Evolutionary conservation across 2,113 vertebrate species (phyloP), one percentile per base, ranked within the genome.

Genomic region (Oreotrochilus melanogaster): DNA sequence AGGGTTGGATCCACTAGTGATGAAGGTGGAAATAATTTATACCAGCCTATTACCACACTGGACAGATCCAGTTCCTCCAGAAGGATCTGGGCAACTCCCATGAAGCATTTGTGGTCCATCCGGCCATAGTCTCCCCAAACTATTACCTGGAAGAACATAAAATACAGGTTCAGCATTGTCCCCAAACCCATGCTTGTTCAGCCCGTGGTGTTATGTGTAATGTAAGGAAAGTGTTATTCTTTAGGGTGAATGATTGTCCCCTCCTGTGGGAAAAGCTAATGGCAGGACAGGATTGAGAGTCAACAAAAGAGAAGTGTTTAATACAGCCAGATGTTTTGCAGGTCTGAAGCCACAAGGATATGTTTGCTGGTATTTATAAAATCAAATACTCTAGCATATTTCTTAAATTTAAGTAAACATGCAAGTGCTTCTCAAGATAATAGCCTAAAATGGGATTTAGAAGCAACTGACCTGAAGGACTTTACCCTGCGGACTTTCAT

Each of bases 31-130:
- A 99, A 99, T 96, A 99, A 98, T 97, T 99, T 99, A 97, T 99
- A 99, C 99, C 99, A 99, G 98, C 99, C 99, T 91, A 99, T 99
- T 92, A 99, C 99, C 97, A 99, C 99, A 95, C 99, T 99, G 95
- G 99, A 99, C 86, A 99, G 98, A 97, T 99, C 99, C 78, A 99
- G 98, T 95, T 99, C 99, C 98, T 99, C 99, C 98, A 99, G 73
- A 95, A 99, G 98, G 96, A 99, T 99, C 92, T 99, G 99, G 96
- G 99, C 99, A 96, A 99, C 99, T 94, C 99, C 99, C 99, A 99
- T 99, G 97, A 99, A 99, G 96, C 99, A 99, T 97, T 99, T 99
- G 96, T 99, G 99, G 98, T 99, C 99, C 99, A 99, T 99, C 92
- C 99, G 98, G 87, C 99, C 99, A 14, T 99, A 99, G 96, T 99